Conservation (phyloP, 1,140 invertebrate species). For the Nomia melanderi region DNA sequence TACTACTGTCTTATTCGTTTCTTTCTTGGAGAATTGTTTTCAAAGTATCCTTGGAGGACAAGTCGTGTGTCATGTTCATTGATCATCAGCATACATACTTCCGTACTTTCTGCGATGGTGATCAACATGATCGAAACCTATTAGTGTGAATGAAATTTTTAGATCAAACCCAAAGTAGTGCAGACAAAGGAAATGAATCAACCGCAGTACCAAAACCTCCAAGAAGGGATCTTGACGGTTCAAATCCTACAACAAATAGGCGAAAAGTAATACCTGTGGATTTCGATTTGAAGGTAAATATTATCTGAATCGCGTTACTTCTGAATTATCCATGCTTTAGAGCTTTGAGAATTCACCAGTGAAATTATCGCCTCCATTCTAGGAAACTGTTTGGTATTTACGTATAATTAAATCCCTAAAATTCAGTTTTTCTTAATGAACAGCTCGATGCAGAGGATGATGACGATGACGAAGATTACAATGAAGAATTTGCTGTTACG, state of each 20-base stretch:
- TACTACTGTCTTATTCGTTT: constrained; percentile 15
- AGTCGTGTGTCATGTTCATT: constrained; percentile 30
- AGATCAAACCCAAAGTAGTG: constrained; percentile 47
- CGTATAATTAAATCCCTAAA: background rate
- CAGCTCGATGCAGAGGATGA: constrained; percentile 75
- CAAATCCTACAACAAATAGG: constrained; percentile 50
- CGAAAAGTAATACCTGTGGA: constrained; percentile 76
- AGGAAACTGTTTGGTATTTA: background rate
- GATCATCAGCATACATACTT: constrained; percentile 19
- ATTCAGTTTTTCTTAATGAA: background rate
- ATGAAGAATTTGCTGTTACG: constrained; percentile 73
- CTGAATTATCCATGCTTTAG: background rate
- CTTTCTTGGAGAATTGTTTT: too few species aligned
- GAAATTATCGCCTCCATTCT: background rate
- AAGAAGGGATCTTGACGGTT: constrained; percentile 58
- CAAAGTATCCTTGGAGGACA: background rate
- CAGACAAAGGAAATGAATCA: constrained; percentile 45
- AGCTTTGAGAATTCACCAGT: background rate
- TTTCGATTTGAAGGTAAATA: constrained; percentile 73
- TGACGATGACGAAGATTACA: constrained; percentile 77
- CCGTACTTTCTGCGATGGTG: too few species aligned
- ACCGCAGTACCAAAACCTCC: constrained; percentile 59
- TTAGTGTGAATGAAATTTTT: constrained; percentile 20
- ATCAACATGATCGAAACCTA: background rate
- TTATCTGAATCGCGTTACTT: constrained; percentile 5